These are phyloP conservation scores for Platycheirus rosarum DNA, from an alignment of 2,888 invertebrate genomes.

Conservation along the genomic window DNA sequence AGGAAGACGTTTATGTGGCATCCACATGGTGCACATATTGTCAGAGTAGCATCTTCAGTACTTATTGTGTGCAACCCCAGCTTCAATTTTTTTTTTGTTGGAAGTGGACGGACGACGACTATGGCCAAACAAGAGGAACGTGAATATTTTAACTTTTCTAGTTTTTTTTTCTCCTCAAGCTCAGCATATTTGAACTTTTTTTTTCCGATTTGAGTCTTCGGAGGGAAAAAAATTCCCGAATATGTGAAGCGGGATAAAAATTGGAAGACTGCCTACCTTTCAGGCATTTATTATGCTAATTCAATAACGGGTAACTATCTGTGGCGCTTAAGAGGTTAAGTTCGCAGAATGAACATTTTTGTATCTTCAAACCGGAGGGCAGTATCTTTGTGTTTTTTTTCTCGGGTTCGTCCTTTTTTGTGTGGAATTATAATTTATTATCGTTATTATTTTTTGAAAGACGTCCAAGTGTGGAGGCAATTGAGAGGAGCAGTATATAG, in stretches of 20 bases:
- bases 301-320: constrained; percentile 74
- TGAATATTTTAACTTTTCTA: constrained; percentile 69
- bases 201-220: constrained; percentile 13
- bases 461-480: constrained; percentile 53
- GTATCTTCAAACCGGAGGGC: constrained; percentile 54
- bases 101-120: constrained; percentile 41
- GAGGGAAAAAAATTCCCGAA: constrained; percentile 13
- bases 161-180: constrained; percentile 16
- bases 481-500: neutral
- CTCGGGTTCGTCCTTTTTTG: constrained; percentile 21
- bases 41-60: constrained; percentile 61
- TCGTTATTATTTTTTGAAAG: constrained; percentile 72
- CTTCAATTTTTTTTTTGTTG: constrained; percentile 2
- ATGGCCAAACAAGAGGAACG: constrained; percentile 49
- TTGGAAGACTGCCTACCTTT: constrained; percentile 72
- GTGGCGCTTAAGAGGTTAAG: constrained; percentile 74
- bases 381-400: constrained; percentile 37
- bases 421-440: constrained; percentile 61
- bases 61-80: constrained; percentile 50
- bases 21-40: constrained; percentile 65
- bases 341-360: constrained; percentile 67
- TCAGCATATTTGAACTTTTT: constrained; percentile 53
- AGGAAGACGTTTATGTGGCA: constrained; percentile 65
- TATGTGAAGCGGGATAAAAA: constrained; percentile 63
- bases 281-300: constrained; percentile 74